A percentile compares a stretch with the other conserved stretches of the same genome.
These are phyloP conservation scores for Marronus borbonicus DNA, from an alignment of 2,888 invertebrate genomes.

Conservation along the genomic window DNA sequence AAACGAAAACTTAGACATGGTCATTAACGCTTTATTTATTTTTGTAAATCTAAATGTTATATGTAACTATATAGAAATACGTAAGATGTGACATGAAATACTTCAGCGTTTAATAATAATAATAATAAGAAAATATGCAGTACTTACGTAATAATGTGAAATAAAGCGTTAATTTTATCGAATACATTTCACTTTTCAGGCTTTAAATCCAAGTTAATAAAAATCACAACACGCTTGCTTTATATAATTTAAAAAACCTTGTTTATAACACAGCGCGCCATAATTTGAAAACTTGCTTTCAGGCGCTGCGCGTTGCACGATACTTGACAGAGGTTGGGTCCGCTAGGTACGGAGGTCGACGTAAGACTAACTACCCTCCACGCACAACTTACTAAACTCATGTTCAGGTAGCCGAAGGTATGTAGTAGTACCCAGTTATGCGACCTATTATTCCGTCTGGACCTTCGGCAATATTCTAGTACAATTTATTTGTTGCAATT, in stretches of 20 bases:
- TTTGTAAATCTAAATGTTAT: too few species aligned
- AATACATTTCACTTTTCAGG: constrained; percentile 13
- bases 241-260: constrained; percentile 17
- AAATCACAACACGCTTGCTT: constrained; percentile 16
- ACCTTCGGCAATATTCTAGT: not conserved
- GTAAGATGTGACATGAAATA: too few species aligned
- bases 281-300: constrained; percentile 12
- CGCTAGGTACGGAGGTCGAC: constrained; percentile 23
- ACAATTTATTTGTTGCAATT: not conserved
- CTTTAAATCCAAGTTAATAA: constrained; percentile 15
- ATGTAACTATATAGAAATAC: too few species aligned
- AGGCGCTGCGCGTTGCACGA: constrained; percentile 7
- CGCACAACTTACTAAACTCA: not conserved
- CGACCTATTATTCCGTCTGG: not conserved
- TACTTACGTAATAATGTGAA: constrained; percentile 17
- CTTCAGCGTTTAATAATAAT: too few species aligned
- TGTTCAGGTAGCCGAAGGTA: constrained; percentile 29
- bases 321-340: constrained; percentile 19
- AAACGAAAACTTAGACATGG: too few species aligned
- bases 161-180: not conserved
- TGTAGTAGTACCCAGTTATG: constrained; percentile 2
- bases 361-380: constrained; percentile 39
- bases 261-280: constrained; percentile 25
- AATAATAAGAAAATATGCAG: not conserved
- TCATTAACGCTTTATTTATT: too few species aligned